Conservation (phyloP, 2,888 invertebrate species). For the Masnerella sp. region DNA sequence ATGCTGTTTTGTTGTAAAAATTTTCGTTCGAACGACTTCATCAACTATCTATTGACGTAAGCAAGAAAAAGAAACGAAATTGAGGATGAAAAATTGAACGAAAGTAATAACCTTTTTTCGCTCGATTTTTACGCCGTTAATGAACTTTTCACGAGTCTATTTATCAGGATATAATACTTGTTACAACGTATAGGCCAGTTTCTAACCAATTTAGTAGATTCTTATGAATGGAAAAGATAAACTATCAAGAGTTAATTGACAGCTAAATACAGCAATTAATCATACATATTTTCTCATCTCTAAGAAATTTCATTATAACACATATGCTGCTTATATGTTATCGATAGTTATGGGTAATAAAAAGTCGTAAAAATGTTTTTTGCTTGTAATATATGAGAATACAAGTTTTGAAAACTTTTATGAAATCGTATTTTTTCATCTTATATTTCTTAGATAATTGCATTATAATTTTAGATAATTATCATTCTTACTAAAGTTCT, state of each 20-base stretch:
- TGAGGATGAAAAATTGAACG: too few relatives aligned
- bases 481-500: too few relatives aligned
- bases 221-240: conserved; percentile 8
- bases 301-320: conserved; percentile 17
- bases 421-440: too few relatives aligned
- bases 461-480: too few relatives aligned
- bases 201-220: background rate
- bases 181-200: background rate
- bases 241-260: conserved; percentile 7
- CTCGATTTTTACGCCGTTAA: background rate
- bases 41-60: background rate
- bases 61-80: background rate
- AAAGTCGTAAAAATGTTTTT: too few relatives aligned
- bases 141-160: conserved; percentile 6
- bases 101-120: too few relatives aligned
- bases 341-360: background rate
- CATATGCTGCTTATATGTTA: background rate
- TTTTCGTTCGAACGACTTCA: conserved; percentile 10
- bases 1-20: conserved; percentile 8
- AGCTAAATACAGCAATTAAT: conserved; percentile 9
- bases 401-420: too few relatives aligned
- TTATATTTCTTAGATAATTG: too few relatives aligned
- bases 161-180: background rate
- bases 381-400: too few relatives aligned
- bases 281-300: conserved; percentile 13